phyloP scores from a whole-genome alignment of 2,888 invertebrate genomes.

The Brachyptera risi region DNA sequence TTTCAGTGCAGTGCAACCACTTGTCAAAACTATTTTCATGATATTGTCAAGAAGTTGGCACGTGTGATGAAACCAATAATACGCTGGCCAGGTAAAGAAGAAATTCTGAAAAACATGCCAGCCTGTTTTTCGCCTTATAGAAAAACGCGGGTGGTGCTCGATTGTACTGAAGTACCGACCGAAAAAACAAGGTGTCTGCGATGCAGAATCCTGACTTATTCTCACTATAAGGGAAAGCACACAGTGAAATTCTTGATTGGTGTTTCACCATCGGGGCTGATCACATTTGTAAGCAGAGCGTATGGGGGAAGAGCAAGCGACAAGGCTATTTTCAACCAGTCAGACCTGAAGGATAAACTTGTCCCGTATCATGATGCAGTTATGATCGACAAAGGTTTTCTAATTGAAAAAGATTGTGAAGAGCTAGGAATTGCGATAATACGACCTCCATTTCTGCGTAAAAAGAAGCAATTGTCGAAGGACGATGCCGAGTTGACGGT shows the following conservation, averaged over 20 bases:
- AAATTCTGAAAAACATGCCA: no score
- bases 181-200: no score
- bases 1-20: no score
- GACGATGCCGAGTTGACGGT: slow-evolving; percentile 22
- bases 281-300: slow-evolving; percentile 26
- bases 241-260: slow-evolving; percentile 29
- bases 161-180: no score
- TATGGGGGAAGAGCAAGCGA: slow-evolving; percentile 30
- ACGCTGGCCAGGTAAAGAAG: no score
- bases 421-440: slow-evolving; percentile 25
- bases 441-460: slow-evolving; percentile 29
- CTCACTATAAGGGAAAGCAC: no score
- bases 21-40: no score
- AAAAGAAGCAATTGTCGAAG: slow-evolving; percentile 28
- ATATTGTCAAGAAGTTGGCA: no score
- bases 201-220: no score
- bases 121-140: no score
- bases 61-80: no score
- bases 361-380: slow-evolving; percentile 30
- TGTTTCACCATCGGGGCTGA: slow-evolving; percentile 28
- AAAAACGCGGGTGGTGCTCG: no score
- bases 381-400: slow-evolving; percentile 38
- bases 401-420: slow-evolving; percentile 35
- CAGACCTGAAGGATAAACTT: slow-evolving; percentile 22
- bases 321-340: slow-evolving; percentile 23